Conservation (phyloP, 2,113 vertebrate genomes). For the Peromyscus leucopus region DNA sequence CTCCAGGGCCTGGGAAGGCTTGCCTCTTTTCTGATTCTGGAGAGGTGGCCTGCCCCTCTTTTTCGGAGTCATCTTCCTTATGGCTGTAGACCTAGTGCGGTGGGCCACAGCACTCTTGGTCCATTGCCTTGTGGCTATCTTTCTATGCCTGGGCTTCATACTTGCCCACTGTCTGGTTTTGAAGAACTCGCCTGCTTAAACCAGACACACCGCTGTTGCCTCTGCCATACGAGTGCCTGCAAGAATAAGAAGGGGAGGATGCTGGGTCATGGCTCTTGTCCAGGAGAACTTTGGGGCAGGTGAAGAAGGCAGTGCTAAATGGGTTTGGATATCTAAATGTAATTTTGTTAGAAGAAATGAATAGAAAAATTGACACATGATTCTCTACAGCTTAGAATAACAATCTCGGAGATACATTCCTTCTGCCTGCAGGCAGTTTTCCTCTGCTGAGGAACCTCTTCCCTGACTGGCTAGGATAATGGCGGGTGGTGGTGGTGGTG, state of each 20-base stretch:
- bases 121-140: neutral
- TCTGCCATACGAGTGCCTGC: neutral
- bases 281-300: neutral
- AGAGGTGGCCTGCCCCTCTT: neutral
- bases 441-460: neutral
- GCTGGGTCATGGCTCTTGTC: neutral
- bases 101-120: neutral
- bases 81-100: neutral
- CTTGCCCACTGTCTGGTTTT: neutral
- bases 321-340: neutral
- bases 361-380: neutral
- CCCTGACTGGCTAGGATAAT: constrained; percentile 5
- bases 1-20: too few species aligned
- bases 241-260: neutral
- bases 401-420: neutral
- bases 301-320: neutral
- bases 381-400: neutral
- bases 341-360: neutral
- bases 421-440: neutral
- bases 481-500: neutral
- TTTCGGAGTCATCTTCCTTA: neutral
- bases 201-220: neutral
- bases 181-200: neutral
- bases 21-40: neutral
- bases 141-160: neutral